Conservation (phyloP, 2,797 vertebrate species). For the Myiothlypis coronata region DNA sequence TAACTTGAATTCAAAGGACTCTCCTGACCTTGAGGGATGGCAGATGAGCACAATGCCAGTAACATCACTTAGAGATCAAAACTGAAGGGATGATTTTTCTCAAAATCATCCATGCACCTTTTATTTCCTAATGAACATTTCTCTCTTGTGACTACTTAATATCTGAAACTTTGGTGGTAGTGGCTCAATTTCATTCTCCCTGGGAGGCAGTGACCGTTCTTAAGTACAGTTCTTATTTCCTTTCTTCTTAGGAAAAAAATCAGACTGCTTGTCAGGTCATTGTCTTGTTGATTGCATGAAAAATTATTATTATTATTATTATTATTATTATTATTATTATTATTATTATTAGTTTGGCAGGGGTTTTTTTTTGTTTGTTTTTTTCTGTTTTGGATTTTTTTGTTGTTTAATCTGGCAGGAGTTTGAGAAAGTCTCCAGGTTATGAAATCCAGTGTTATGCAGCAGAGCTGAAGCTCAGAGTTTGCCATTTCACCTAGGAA, state of each 20-base stretch:
- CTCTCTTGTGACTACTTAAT: neutral
- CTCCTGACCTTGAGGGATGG: neutral
- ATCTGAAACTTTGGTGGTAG: neutral
- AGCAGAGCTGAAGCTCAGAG: neutral
- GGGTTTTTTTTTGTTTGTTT: too few species aligned
- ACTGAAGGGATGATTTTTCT: neutral
- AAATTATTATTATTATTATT: neutral
- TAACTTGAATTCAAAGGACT: constrained; percentile 8
- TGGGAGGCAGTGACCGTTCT: neutral
- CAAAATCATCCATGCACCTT: neutral
- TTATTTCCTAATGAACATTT: neutral
- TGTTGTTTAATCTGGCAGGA: neutral
- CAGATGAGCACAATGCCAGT: neutral
- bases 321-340: neutral
- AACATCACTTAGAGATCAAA: neutral
- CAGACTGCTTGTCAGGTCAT: neutral
- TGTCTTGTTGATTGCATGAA: neutral
- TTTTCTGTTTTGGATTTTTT: neutral
- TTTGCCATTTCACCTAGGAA: neutral
- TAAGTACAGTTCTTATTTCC: neutral
- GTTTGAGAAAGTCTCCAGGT: neutral
- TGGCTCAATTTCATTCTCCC: neutral
- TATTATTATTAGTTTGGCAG: neutral
- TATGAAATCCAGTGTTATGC: neutral
- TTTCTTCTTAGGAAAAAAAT: neutral